phyloP scores from a whole-genome alignment of 2,888 invertebrate genomes.

The Zygaena filipendulae region DNA sequence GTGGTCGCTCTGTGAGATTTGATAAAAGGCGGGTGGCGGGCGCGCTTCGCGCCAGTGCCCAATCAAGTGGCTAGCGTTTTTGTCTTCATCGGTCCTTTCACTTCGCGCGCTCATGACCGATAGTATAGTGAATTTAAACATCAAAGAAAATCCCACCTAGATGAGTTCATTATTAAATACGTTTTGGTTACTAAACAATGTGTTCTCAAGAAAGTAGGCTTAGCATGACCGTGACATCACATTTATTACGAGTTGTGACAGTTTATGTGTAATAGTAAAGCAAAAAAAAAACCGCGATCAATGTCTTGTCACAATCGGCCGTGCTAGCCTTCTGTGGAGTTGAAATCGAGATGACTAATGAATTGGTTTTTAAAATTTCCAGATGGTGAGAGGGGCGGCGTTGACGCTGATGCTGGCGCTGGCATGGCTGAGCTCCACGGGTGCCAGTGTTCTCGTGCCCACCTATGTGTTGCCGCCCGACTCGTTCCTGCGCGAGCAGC shows the following conservation, averaged over 20 bases:
- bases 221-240: too few species aligned
- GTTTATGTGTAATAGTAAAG: too few species aligned
- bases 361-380: slow-evolving; percentile 53
- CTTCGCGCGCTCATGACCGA: slow-evolving; percentile 51
- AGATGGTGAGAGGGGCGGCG: slow-evolving; percentile 69
- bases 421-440: slow-evolving; percentile 46
- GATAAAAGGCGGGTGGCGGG: slow-evolving; percentile 60
- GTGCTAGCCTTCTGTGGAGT: too few species aligned
- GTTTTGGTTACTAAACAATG: slow-evolving; percentile 4
- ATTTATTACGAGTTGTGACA: slow-evolving; percentile 14
- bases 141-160: slow-evolving; percentile 49
- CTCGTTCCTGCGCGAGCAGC: slow-evolving; percentile 63
- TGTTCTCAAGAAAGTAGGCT: too few species aligned
- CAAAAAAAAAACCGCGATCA: too few species aligned
- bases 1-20: slow-evolving; percentile 48
- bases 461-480: slow-evolving; percentile 65
- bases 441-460: slow-evolving; percentile 59
- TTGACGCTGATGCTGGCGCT: slow-evolving; percentile 57
- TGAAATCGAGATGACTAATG: slow-evolving; percentile 30
- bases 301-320: too few species aligned
- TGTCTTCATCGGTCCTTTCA: slow-evolving; percentile 59
- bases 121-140: slow-evolving; percentile 34
- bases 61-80: slow-evolving; percentile 48
- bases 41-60: slow-evolving; percentile 54
- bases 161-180: slow-evolving; percentile 45